Evolutionary conservation across 2,797 vertebrate genomes (phyloP).

Genomic region (Lagorchestes hirsutus): DNA sequence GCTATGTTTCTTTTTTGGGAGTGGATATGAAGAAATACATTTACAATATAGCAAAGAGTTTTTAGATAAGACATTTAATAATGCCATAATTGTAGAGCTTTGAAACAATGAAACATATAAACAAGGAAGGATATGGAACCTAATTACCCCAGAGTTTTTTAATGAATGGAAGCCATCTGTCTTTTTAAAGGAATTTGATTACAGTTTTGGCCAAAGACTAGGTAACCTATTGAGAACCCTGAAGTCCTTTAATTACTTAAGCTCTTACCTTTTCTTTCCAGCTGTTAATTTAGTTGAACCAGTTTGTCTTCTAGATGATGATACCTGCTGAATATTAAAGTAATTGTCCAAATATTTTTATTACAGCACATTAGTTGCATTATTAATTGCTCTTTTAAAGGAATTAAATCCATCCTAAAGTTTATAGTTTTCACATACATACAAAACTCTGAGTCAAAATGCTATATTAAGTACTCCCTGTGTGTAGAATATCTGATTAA

Average conservation of each 20-base stretch:
- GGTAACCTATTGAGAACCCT: slow-evolving; percentile 40
- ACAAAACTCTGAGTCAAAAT: neutral
- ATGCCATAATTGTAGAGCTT: neutral
- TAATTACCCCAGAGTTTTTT: neutral
- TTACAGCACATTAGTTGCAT: neutral
- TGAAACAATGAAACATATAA: slow-evolving; percentile 34
- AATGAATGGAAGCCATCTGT: neutral
- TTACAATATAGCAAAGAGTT: neutral
- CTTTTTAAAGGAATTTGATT: slow-evolving; percentile 25
- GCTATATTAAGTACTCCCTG: neutral
- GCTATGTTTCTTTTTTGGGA: slow-evolving; percentile 40
- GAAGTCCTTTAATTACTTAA: slow-evolving; percentile 6
- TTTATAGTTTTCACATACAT: neutral
- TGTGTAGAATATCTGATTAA: neutral
- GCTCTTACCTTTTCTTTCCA: slow-evolving; percentile 87
- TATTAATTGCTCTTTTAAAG: neutral
- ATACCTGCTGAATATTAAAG: slow-evolving; percentile 83
- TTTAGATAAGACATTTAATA: neutral
- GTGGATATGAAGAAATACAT: slow-evolving; percentile 22
- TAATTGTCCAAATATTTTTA: slow-evolving; percentile 57
- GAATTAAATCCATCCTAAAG: neutral
- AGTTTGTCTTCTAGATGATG: slow-evolving; percentile 90
- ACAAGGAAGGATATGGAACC: neutral
- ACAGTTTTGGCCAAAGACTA: slow-evolving; percentile 13
- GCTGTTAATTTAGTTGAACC: slow-evolving; percentile 81